These are phyloP conservation scores for Chaenocephalus aceratus DNA, from an alignment of 2,113 vertebrate genomes.

Conservation along the genomic window DNA sequence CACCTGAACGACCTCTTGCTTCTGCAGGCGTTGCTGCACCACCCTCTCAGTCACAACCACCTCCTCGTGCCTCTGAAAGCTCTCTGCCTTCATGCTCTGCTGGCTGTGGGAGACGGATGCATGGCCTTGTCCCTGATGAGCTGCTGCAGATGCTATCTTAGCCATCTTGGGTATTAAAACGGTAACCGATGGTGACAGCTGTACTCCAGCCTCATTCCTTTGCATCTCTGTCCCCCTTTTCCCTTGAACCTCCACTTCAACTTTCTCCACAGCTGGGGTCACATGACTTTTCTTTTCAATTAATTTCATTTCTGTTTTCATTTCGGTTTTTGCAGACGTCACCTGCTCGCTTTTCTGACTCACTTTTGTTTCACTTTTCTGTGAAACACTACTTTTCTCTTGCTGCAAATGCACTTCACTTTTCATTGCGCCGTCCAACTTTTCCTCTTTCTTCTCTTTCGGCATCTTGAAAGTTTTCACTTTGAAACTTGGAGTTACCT, in stretches of 20 bases:
- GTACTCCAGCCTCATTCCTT: slow-evolving; percentile 63
- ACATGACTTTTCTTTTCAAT: slow-evolving; percentile 55
- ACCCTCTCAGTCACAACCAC: slow-evolving; percentile 70
- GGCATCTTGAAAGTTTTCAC: slow-evolving; percentile 85
- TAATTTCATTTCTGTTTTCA: slow-evolving; percentile 57
- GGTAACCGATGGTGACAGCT: slow-evolving; percentile 65
- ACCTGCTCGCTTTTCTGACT: slow-evolving; percentile 58
- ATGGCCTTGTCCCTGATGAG: slow-evolving; percentile 68
- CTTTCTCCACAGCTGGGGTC: slow-evolving; percentile 44
- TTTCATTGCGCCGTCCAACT: neutral
- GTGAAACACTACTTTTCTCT: slow-evolving; percentile 44
- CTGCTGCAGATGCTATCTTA: slow-evolving; percentile 49
- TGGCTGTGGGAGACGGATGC: slow-evolving; percentile 66
- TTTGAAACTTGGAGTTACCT: slow-evolving; percentile 84
- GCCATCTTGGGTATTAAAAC: slow-evolving; percentile 69
- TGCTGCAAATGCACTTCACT: slow-evolving; percentile 48
- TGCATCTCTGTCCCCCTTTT: slow-evolving; percentile 66
- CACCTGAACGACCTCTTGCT: slow-evolving; percentile 63
- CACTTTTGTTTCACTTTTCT: slow-evolving; percentile 52
- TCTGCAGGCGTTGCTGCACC: slow-evolving; percentile 70
- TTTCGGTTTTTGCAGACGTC: slow-evolving; percentile 49
- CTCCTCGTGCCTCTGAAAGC: slow-evolving; percentile 68
- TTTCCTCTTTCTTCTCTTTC: slow-evolving; percentile 73
- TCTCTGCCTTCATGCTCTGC: slow-evolving; percentile 72
- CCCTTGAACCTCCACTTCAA: slow-evolving; percentile 52